Evolutionary conservation across 2,888 invertebrate species (phyloP), one percentile per base, ranked within the genome.

Genomic region (Lottia scabra): DNA sequence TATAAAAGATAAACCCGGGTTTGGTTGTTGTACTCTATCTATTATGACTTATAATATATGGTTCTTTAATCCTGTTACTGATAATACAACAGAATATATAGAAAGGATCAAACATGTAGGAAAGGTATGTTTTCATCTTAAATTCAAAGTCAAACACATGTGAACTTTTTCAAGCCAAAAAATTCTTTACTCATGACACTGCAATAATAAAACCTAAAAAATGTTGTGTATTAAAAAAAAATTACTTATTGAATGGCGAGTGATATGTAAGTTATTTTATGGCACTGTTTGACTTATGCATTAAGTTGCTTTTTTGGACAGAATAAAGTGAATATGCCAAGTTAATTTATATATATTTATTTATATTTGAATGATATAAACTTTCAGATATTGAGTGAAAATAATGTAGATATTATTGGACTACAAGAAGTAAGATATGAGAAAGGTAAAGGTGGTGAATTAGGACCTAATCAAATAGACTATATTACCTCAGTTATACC

Each of bases 371-470:
- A 30, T 2, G 5, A 30, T 5, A 30, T 30, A 30, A 30, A 30
- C 30, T 71, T 74, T 44, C 65, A 81, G 80, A 71, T 78, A 27
- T 68, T 82, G 27, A 43, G 66, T 45, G 62, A 72, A 16, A 68
- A 70, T 30, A 66, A 75, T 26, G 78, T 84, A 65, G 84, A 85
- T 70, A 79, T 86, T 45, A 74, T 83, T 62, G 80, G 75, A 3
- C 74, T 83, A n/a, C 84, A 85, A 67, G 85, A 84, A 71, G 83
- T 85, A 23, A 74, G 84, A 19, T 84, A 82, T 77, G 80, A 84
- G 63, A 79, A 80, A 43, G 74, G 67, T 13, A 78, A 76, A 63
- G 83, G 85, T 10, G 83, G 80, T 63, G 65, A 70, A 0, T 67
- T 83, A 15, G 85, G 85, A 26, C 84, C 83, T 45, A 81, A 75